Evolutionary conservation across 2,113 vertebrate genomes (phyloP), one percentile per base, ranked within the genome.

Genomic region (Numenius arquata): DNA sequence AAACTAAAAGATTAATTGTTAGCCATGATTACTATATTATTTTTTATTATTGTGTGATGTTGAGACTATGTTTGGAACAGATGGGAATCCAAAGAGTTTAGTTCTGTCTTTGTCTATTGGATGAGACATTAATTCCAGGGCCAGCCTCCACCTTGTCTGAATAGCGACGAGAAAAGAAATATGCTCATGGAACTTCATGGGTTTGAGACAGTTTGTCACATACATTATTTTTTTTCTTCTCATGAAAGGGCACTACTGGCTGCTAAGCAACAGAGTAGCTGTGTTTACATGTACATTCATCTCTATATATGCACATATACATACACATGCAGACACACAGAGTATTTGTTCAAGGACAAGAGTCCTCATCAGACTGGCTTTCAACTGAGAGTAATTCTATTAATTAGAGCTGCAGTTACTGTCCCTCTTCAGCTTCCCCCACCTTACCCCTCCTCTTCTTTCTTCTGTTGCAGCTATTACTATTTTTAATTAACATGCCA

Each of bases 401-500:
- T 97, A 97, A 97, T 97, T 97, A 97, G 66, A 72, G 70, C 90
- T 94, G 83, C 89, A 67, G 89, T 84, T 95, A 93, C 85, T 30
- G 25, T 87, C 88, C 85, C 89, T 45, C 67, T 86, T 93, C 94
- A 96, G 70, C 88, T 96, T 96, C 79, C 81, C 50, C 70, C 74
- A 94, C 61, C 58, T 89, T 65, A 75, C 59, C 81, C 85, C 83
- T 96, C 83, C 88, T 88, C 85, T 91, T 83, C 74, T 93, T 86
- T 94, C 81, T 92, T 96, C 90, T 90, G 45, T 86, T 96, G 86
- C 88, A 90, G 95, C 95, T 95, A 95, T 90, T 96, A 95, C 95
- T 97, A 89, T 95, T 97, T 97, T 97, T 98, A 97, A 98, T 97
- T 97, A 97, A 97, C 3, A 25, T 97, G 95, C 73, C 95, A 96